Evolutionary conservation across 2,113 vertebrate species (phyloP).

Genomic region (Aspiorhynchus laticeps): DNA sequence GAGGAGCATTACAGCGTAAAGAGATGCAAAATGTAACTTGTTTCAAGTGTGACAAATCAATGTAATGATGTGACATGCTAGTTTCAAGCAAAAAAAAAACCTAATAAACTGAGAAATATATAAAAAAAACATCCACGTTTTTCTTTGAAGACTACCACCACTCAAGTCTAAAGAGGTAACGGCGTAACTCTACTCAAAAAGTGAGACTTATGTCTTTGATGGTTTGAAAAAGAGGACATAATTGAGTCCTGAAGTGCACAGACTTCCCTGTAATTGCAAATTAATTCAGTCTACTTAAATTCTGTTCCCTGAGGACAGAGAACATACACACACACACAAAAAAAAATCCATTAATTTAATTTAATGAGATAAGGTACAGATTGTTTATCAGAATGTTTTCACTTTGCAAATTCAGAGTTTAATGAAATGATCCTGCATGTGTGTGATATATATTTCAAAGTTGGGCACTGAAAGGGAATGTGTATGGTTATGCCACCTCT

Average conservation of each 20-base stretch:
- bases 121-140: background rate
- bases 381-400: constrained; percentile 37
- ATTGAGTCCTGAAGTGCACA: constrained; percentile 33
- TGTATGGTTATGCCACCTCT: constrained; percentile 29
- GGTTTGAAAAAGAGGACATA: constrained; percentile 40
- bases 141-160: background rate
- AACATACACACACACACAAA: constrained; percentile 24
- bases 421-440: constrained; percentile 25
- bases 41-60: constrained; percentile 10
- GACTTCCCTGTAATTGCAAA: constrained; percentile 46
- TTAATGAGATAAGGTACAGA: constrained; percentile 44
- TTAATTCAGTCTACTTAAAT: constrained; percentile 49
- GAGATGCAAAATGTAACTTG: background rate
- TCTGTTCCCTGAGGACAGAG: constrained; percentile 21
- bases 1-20: background rate
- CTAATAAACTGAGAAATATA: background rate
- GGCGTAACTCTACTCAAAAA: constrained; percentile 13
- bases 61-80: background rate
- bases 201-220: constrained; percentile 38
- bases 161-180: background rate
- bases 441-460: constrained; percentile 28
- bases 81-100: background rate
- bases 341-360: constrained; percentile 43
- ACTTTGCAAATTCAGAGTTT: constrained; percentile 32
- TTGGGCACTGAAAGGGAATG: constrained; percentile 3